A percentile compares a stretch with the other conserved stretches of the same genome.
Conservation (phyloP, 1,140 invertebrate genomes). For the Geopemphigus sp. region DNA sequence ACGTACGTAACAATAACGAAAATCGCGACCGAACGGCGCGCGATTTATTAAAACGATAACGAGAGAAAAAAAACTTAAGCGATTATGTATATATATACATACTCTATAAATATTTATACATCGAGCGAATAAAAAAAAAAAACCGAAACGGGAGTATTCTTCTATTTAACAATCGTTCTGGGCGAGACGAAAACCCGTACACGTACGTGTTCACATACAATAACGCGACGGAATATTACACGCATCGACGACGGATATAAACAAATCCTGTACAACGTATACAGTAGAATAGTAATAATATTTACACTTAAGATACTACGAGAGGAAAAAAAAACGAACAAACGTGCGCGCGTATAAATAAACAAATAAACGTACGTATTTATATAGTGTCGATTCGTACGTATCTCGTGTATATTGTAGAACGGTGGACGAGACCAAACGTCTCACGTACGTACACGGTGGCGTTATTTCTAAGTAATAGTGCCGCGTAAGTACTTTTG, state of each 20-base stretch:
- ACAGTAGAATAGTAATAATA: background rate
- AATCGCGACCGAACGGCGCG: background rate
- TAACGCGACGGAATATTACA: background rate
- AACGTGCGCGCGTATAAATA: background rate
- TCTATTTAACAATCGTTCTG: background rate
- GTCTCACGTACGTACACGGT: no score
- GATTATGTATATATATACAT: background rate
- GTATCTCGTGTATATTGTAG: no score
- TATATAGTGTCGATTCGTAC: no score
- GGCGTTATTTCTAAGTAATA: no score
- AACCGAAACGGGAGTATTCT: constrained; percentile 8
- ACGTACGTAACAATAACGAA: background rate
- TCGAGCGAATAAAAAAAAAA: background rate
- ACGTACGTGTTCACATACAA: background rate
- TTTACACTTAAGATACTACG: background rate
- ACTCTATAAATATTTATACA: no score
- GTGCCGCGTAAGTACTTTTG: background rate
- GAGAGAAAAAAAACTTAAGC: background rate
- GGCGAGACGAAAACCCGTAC: background rate
- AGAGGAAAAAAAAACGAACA: background rate
- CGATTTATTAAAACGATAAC: background rate
- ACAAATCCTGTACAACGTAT: constrained; percentile 12
- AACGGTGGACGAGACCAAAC: no score
- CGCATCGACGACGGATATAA: background rate
- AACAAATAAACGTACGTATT: no score